Base-by-base conservation (phyloP, 2,888 invertebrate genomes). In the Hoplodrina ambigua region DNA sequence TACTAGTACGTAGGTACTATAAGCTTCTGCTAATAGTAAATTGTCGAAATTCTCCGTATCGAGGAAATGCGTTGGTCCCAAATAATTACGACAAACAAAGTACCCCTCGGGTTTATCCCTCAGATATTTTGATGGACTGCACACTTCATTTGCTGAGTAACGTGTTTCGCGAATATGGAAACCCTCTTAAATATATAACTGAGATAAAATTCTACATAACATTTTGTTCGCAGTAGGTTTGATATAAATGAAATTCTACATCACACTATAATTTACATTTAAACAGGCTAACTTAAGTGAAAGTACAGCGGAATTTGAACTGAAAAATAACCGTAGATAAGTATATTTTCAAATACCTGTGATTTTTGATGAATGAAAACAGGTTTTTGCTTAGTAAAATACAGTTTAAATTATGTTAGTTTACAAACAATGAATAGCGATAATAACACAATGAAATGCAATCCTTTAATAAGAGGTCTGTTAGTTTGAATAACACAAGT, bases 81-180 rank as follows among this genome's bases (percentile, higher is more conserved):
- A 71, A 71, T 71, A 75, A 66, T 80, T 71, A 64, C 71, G 25
- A 41, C 53, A 75, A 69, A 71, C 75, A 81, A 78, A 72, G 67
- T 75, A 63, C 65, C 64, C 54, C 30, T 59, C 8, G 64, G 46
- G 55, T 59, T 46, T 67, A 75, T 55, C 65, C 65, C 78, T 70
- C 69, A 78, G 78, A 78, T 66, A 81, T 78, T 72, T 72, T 72
- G 69, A 81, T 68, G 30, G 62, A 72, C 63, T 65, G 69, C 49
- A 49, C 55, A 56, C 78, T 78, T 72, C 58, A 81, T 78, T 81
- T 75, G 56, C 62, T 62, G 15, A 4, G 60, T 71, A 54, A 71
- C 58, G 52, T 76, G 53, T 76, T 72, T 55, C 25, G 15, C 33
- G 7, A 76, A 62, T 46, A 75, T 59, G 50, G 52, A 46, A 52